Base-by-base conservation (phyloP, 2,888 invertebrate species). In the Crossocerus cetratus region DNA sequence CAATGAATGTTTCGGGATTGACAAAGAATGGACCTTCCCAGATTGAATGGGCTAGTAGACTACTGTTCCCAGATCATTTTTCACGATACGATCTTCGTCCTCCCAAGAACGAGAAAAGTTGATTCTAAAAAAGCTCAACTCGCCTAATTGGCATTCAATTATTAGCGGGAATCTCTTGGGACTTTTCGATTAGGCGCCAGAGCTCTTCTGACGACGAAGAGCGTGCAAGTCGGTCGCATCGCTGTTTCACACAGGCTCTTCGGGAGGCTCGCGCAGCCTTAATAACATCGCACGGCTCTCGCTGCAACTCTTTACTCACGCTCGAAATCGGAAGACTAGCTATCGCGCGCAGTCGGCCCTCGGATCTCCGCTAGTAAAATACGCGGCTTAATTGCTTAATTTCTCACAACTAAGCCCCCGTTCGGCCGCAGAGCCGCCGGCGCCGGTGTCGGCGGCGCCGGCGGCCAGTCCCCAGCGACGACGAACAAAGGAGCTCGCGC, bases 301-400 rank as follows among this genome's bases (percentile, higher is more conserved):
- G 32, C 16, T 54, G 54, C 65, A 70, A 70, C 67, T 56, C 72
- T 61, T 58, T 71, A 70, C 79, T 77, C 79, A 77, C 74, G 72
- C 56, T 72, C 59, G 21, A 72, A 77, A 76, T 81, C 77, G 74
- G 68, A 76, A 75, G 76, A 65, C 80, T 72, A 67, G 74, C 67
- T 69, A 76, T 16, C 3, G 74, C 74, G 68, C 79, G 32, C 32
- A 11, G 32, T 78, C 75, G 82, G 83, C 82, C 80, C 79, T 82
- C 73, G 83, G 80, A 83, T 76, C 82, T 76, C 83, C 79, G 81
- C 76, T 80, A 82, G 83, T 84, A 87, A 86, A 85, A 84, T 82
- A 80, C 83, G 78, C 77, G 79, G 80, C 83, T 87, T 88, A 89
- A 89, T 88, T 89, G 87, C 87, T 89, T 87, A 86, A 89, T 88